phyloP scores from a whole-genome alignment of 2,797 vertebrate genomes.

The Serranus cabrilla region DNA sequence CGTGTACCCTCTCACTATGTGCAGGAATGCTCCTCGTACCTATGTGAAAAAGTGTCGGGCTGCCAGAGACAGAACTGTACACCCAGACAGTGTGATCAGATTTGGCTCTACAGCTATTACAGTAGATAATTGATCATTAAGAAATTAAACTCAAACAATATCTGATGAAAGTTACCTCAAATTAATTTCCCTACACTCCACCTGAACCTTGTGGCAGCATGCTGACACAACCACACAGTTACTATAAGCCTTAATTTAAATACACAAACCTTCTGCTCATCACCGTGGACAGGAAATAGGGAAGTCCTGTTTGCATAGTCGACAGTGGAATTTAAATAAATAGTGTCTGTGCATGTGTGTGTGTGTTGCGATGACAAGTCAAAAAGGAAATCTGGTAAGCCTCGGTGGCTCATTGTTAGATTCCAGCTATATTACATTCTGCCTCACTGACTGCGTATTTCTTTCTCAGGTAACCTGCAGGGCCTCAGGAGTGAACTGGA shows the following conservation, averaged over 20 bases:
- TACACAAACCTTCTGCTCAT: conserved; percentile 26
- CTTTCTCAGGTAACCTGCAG: conserved; percentile 5
- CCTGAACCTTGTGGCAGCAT: not conserved
- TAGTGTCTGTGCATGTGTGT: conserved; percentile 4
- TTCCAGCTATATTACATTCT: conserved; percentile 65
- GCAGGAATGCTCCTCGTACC: conserved; percentile 75
- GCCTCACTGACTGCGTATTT: conserved; percentile 12
- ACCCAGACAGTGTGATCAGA: conserved; percentile 39
- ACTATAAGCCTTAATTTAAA: conserved; percentile 24
- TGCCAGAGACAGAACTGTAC: conserved; percentile 39
- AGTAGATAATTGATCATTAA: not conserved
- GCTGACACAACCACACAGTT: not conserved
- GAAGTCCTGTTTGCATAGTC: conserved; percentile 39
- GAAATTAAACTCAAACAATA: not conserved
- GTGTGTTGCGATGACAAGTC: not conserved
- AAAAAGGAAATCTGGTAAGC: conserved; percentile 51
- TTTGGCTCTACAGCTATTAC: not conserved
- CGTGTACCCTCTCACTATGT: conserved; percentile 57
- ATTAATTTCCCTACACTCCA: not conserved
- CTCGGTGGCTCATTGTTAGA: conserved; percentile 46
- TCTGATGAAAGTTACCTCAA: not conserved
- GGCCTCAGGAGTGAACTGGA: conserved; percentile 8
- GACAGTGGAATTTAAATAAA: conserved; percentile 14
- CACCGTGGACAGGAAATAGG: conserved; percentile 35
- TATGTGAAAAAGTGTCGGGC: conserved; percentile 71